Base-by-base conservation (phyloP, 2,113 vertebrate species). In the Cyanocitta stelleri region DNA sequence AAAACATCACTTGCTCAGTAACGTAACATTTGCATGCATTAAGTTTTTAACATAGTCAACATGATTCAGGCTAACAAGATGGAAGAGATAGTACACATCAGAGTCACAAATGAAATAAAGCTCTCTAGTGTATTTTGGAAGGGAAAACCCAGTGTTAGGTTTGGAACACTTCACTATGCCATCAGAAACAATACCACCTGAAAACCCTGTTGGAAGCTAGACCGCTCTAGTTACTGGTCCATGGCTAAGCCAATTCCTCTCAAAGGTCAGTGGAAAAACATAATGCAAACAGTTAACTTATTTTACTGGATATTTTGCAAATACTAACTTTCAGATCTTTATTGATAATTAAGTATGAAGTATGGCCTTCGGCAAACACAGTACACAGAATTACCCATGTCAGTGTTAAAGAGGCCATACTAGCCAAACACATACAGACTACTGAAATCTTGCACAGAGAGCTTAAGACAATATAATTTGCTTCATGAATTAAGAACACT, bases 341-440 rank as follows among this genome's bases (percentile, higher is more conserved):
- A 76, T 5, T 75, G 55, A 58, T 66, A 76, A 62, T 0, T 13
- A 78, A 71, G 39, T 14, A 85, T 5, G 5, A 90, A 41, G 16
- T 14, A 75, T 3, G 6, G 44, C 49, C 62, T 87, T 77, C 33
- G 55, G 43, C 19, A 91, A 93, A 66, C 33, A 71, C 16, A 61
- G 29, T 9, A 64, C 37, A 68, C 11, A 43, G 16, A 46, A 23
- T 14, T 72, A 79, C 6, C 0, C 0, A 3, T 8, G 7, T 27
- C 48, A 15, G 6, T 6, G 4, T 56, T 67, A 67, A 84, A 82
- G 52, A 46, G 7, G 30, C 13, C 37, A 13, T 5, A 14, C 23
- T 78, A 72, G 43, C 55, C 73, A 54, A 64, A 23, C 23, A 58
- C 6, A 22, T 16, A 68, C 13, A 55, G 10, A 68, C 56, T 64